phyloP scores from a whole-genome alignment of 2,888 invertebrate species.

The Entomobrya proxima region DNA sequence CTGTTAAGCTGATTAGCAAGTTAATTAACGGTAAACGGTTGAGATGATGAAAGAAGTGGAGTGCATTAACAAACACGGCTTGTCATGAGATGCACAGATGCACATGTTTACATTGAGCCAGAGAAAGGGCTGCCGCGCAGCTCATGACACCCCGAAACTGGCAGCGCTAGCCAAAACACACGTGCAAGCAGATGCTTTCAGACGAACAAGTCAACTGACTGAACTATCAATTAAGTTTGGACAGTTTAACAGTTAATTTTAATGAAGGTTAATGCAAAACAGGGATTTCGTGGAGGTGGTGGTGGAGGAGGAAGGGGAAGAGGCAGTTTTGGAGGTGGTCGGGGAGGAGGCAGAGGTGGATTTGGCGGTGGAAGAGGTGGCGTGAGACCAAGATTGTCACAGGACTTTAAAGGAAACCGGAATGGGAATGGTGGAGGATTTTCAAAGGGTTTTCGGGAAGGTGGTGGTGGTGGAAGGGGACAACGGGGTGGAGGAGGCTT shows the following conservation, averaged over 20 bases:
- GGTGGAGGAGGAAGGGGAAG: background rate
- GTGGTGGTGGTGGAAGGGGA: constrained; percentile 12
- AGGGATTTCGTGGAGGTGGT: background rate
- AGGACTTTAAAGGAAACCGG: constrained; percentile 18
- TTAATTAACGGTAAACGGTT: too few relatives aligned
- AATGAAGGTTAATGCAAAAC: background rate
- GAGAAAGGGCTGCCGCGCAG: background rate
- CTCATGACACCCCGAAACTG: background rate
- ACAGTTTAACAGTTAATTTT: background rate
- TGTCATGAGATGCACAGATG: too few relatives aligned
- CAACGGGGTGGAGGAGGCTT: background rate
- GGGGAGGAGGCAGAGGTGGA: too few relatives aligned
- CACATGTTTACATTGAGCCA: constrained; percentile 53
- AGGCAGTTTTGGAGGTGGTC: too few relatives aligned
- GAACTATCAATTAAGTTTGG: constrained; percentile 9
- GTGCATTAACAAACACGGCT: background rate
- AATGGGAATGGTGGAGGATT: background rate
- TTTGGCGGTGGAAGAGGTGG: background rate
- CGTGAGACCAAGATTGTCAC: background rate
- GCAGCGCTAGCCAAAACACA: constrained; percentile 1
- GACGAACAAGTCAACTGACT: background rate
- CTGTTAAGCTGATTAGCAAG: too few relatives aligned
- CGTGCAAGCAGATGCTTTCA: constrained; percentile 18
- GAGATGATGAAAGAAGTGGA: too few relatives aligned
- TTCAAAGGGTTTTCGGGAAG: background rate